These are phyloP conservation scores for Eutrigla gurnardus DNA, from an alignment of 2,797 vertebrate genomes.

Conservation along the genomic window DNA sequence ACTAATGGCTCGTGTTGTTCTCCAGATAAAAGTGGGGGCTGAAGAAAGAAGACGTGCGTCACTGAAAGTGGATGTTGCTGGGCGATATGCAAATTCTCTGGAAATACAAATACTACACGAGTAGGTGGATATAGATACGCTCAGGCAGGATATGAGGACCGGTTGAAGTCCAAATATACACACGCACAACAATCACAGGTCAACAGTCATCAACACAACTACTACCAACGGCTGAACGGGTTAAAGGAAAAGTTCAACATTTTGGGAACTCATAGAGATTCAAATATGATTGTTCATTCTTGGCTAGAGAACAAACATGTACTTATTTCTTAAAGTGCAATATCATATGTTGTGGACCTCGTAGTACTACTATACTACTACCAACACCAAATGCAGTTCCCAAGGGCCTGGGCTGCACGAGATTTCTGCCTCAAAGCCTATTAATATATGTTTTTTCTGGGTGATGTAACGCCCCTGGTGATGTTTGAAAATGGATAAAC, in stretches of 20 bases:
- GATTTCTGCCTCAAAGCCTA: too few relatives aligned
- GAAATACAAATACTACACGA: constrained; percentile 55
- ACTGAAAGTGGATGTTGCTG: constrained; percentile 44
- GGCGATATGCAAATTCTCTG: constrained; percentile 70
- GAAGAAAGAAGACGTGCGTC: constrained; percentile 48
- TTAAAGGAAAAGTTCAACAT: background rate
- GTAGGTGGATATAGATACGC: constrained; percentile 21
- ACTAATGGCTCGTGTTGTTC: constrained; percentile 21
- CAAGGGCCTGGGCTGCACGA: too few relatives aligned
- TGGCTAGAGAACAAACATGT: too few relatives aligned
- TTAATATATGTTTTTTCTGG: too few relatives aligned
- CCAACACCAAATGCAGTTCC: too few relatives aligned
- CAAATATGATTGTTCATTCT: too few relatives aligned
- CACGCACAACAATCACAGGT: background rate
- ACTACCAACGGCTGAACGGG: background rate
- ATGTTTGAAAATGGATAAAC: too few relatives aligned
- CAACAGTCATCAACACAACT: background rate
- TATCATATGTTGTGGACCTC: background rate
- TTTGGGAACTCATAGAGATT: background rate
- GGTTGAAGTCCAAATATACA: constrained; percentile 10
- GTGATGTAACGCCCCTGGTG: too few relatives aligned
- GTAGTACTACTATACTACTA: too few relatives aligned
- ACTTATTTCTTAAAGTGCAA: background rate
- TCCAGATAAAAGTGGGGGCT: constrained; percentile 28
- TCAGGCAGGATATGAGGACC: constrained; percentile 9